A percentile compares a stretch with the other conserved stretches of the same genome.
These are phyloP conservation scores for Chirona hameri DNA, from an alignment of 2,888 invertebrate genomes.

Conservation along the genomic window DNA sequence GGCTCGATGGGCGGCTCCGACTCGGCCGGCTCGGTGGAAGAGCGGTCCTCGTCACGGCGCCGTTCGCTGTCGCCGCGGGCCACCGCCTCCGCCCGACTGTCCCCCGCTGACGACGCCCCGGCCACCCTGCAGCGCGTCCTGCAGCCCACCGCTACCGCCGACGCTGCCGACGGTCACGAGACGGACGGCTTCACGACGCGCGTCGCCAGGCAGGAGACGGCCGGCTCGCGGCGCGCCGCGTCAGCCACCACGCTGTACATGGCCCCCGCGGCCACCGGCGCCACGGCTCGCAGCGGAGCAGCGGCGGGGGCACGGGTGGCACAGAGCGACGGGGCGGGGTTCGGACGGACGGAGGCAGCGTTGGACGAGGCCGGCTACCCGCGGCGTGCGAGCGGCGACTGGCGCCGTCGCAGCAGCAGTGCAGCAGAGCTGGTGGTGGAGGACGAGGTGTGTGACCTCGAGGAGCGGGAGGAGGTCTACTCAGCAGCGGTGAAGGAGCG, in stretches of 20 bases:
- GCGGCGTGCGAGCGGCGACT: neutral
- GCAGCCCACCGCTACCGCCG: neutral
- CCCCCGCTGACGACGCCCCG: neutral
- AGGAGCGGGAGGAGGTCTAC: constrained; percentile 2
- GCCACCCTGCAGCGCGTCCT: neutral
- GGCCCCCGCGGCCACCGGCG: neutral
- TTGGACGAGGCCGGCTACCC: neutral
- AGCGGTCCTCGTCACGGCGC: neutral
- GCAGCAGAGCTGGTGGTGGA: neutral
- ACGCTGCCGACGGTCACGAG: too few species aligned
- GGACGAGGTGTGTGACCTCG: constrained; percentile 11
- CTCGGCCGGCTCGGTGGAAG: neutral
- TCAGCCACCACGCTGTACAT: neutral
- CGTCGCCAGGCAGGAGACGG: neutral
- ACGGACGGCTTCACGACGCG: neutral
- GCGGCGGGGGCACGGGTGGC: neutral
- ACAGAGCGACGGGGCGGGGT: neutral
- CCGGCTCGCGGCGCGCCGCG: neutral
- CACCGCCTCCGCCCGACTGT: neutral
- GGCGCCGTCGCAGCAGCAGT: neutral
- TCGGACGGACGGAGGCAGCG: neutral
- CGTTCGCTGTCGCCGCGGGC: neutral
- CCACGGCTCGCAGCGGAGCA: neutral
- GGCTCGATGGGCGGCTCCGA: neutral
- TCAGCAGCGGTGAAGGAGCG: neutral